Percentiles rank a stretch among this genome's conserved stretches.
Evolutionary conservation across 2,797 vertebrate genomes (phyloP).

Genomic region (Alosa sapidissima): DNA sequence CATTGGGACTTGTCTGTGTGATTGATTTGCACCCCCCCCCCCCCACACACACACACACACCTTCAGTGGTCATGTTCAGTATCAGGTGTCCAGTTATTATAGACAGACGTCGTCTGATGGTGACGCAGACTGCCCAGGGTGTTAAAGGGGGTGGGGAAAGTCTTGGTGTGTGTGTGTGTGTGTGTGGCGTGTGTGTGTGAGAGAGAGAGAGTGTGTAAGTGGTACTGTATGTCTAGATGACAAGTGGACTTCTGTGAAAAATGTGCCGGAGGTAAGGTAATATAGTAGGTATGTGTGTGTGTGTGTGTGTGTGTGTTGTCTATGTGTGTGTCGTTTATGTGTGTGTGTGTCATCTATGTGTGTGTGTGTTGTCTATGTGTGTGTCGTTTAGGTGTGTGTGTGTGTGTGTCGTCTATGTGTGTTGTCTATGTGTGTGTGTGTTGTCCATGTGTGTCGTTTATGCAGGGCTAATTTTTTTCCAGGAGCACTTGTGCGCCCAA

Average conservation of each 20-base stretch:
- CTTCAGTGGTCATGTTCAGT: not conserved
- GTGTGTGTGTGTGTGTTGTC: slow-evolving; percentile 5
- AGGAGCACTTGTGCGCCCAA: no score
- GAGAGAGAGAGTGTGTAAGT: not conserved
- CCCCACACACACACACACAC: no score
- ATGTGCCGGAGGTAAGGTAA: no score
- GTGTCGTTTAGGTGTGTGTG: no score
- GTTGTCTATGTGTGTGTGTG: no score
- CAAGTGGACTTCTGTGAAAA: no score
- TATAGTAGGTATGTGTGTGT: not conserved
- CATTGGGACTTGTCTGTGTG: no score
- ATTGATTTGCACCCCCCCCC: no score
- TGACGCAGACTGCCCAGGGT: not conserved
- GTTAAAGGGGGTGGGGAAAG: not conserved
- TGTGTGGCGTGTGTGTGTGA: not conserved
- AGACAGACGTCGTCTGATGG: not conserved
- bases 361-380: not conserved
- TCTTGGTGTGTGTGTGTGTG: not conserved
- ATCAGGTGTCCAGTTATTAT: not conserved
- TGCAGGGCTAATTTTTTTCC: no score
- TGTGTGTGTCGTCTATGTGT: no score
- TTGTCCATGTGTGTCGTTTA: no score
- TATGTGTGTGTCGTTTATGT: not conserved
- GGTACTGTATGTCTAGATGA: no score
- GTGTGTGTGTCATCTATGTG: not conserved